Percentiles rank a stretch among this genome's conserved stretches.
phyloP scores from a whole-genome alignment of 2,113 vertebrate species.

The Dermatemys mawii region DNA sequence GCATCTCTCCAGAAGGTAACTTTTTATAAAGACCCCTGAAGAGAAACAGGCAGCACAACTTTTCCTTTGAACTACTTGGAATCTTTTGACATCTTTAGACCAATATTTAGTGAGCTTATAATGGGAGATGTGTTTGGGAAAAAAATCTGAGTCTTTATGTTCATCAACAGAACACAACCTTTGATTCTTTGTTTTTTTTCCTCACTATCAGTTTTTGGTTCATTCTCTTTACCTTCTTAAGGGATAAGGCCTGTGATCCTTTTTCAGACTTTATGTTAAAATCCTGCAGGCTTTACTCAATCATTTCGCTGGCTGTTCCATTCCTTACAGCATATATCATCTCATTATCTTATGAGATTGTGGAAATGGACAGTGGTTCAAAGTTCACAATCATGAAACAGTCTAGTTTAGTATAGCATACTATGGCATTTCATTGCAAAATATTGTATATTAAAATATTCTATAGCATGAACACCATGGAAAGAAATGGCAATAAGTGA shows the following conservation, averaged over 20 bases:
- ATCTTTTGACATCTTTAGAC: too few species aligned
- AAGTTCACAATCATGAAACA: not conserved
- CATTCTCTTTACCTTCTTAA: not conserved
- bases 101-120: not conserved
- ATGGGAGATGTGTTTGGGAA: not conserved
- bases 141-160: not conserved
- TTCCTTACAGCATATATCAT: not conserved
- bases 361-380: not conserved
- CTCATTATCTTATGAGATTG: not conserved
- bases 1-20: too few species aligned
- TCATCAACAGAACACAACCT: not conserved
- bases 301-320: not conserved
- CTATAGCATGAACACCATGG: not conserved
- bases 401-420: not conserved
- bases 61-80: too few species aligned
- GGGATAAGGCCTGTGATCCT: not conserved
- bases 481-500: not conserved
- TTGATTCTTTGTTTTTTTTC: not conserved
- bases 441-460: not conserved
- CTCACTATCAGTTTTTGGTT: not conserved
- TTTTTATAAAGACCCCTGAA: too few species aligned
- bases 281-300: not conserved
- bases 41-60: too few species aligned
- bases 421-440: not conserved
- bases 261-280: not conserved